phyloP scores from a whole-genome alignment of 1,140 invertebrate species.

The Cherax destructor region DNA sequence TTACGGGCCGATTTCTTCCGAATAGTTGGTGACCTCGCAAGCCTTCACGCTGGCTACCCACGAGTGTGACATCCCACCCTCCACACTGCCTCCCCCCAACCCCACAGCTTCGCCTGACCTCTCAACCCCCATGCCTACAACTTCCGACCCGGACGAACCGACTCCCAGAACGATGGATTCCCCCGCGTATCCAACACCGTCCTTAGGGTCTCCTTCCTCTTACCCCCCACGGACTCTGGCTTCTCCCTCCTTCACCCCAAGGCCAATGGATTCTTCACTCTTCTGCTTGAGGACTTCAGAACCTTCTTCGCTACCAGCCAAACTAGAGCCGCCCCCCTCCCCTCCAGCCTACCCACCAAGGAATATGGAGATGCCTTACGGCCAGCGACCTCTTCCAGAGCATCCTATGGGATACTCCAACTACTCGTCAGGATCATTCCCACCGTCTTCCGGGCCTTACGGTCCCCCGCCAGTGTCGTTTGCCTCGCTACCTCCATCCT shows the following conservation, averaged over 20 bases:
- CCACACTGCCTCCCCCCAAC: slow-evolving; percentile 63
- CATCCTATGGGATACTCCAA: slow-evolving; percentile 68
- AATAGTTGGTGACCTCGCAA: slow-evolving; percentile 60
- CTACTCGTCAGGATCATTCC: slow-evolving; percentile 67
- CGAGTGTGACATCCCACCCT: slow-evolving; percentile 65
- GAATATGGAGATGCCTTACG: slow-evolving; percentile 67
- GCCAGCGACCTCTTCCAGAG: slow-evolving; percentile 62
- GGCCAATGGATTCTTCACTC: slow-evolving; percentile 55
- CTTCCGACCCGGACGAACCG: slow-evolving; percentile 64
- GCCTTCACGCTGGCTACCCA: slow-evolving; percentile 70
- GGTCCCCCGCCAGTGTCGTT: slow-evolving; percentile 70
- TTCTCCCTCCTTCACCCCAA: slow-evolving; percentile 55
- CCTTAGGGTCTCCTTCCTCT: slow-evolving; percentile 48
- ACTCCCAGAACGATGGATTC: slow-evolving; percentile 65
- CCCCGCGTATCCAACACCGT: slow-evolving; percentile 52
- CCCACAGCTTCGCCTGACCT: slow-evolving; percentile 68
- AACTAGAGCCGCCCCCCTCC: slow-evolving; percentile 63
- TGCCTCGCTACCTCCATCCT: slow-evolving; percentile 68
- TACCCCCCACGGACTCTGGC: slow-evolving; percentile 62
- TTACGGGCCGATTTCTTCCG: slow-evolving; percentile 64
- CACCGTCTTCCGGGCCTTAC: slow-evolving; percentile 69
- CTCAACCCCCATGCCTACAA: slow-evolving; percentile 62
- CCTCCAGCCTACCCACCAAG: slow-evolving; percentile 66
- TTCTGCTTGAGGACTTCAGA: slow-evolving; percentile 57
- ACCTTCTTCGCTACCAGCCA: slow-evolving; percentile 52